These are phyloP conservation scores for Trachelus stipa DNA, from an alignment of 2,888 invertebrate genomes.

Conservation along the genomic window DNA sequence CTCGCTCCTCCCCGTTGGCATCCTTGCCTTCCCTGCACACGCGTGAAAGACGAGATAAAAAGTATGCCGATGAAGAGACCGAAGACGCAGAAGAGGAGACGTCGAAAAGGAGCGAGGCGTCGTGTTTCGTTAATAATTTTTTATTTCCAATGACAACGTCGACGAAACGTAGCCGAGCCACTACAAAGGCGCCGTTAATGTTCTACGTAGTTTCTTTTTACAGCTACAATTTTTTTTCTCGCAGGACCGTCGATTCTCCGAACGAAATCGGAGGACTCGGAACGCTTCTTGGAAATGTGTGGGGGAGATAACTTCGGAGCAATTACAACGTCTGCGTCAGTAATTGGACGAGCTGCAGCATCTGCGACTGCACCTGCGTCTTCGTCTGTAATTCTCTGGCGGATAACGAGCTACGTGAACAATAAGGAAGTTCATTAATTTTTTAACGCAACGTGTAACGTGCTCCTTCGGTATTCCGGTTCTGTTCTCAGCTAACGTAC, in stretches of 20 bases:
- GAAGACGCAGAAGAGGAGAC: slow-evolving; percentile 13
- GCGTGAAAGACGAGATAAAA: not conserved
- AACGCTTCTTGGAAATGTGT: not conserved
- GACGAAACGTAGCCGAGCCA: slow-evolving; percentile 20
- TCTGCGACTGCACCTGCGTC: not conserved
- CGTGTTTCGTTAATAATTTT: slow-evolving; percentile 30
- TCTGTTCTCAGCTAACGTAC: too few species aligned
- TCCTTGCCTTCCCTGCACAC: not conserved
- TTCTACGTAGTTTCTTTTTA: slow-evolving; percentile 1
- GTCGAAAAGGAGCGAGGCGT: not conserved
- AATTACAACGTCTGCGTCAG: not conserved
- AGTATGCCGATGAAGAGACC: slow-evolving; percentile 2
- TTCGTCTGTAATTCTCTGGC: not conserved
- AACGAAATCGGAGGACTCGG: not conserved
- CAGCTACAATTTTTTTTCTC: not conserved
- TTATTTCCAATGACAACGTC: slow-evolving; percentile 30
- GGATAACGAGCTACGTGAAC: not conserved
- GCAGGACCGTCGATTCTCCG: not conserved
- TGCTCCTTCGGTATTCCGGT: too few species aligned
- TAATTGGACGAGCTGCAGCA: not conserved
- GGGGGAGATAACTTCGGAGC: not conserved
- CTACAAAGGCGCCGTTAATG: slow-evolving; percentile 15
- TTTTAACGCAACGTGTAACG: too few species aligned
- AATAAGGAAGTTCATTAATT: not conserved
- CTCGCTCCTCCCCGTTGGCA: not conserved